Evolutionary conservation across 2,113 vertebrate species (phyloP), one percentile per base, ranked within the genome.

Genomic region (Cariama cristata): DNA sequence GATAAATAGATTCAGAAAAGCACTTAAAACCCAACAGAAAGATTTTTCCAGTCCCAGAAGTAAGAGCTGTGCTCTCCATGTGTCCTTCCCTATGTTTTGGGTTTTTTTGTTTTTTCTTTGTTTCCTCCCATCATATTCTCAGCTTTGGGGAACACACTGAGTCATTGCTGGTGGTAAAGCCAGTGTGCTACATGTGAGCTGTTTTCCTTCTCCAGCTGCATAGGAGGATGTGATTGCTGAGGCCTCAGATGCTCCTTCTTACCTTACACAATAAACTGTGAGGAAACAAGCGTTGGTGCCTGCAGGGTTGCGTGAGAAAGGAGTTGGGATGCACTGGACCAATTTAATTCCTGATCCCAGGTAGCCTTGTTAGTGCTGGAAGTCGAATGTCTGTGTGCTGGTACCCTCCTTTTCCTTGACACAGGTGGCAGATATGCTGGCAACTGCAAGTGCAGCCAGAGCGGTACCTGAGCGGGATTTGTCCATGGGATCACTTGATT

Each of bases 381-480:
- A 59, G 52, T 24, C 0, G 1, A 35, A 44, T 12, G 21, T 38
- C 66, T 79, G 23, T 35, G 35, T 76, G 75, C 44, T 83, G 44
- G n/a, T 20, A 30, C 17, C 49, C 9, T 92, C n/a, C 60, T 82
- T 60, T 77, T 45, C 66, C 38, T 35, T 53, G 80, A 16, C n/a
- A 24, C 5, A 6, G 53, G 47, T 3, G 23, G 50, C 55, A 88
- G 45, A 35, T 47, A 38, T 4, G 3, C 53, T 27, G 53, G 44
- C 38, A 49, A 28, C 45, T 16, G 33, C 50, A 67, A 68, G 66
- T 47, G 33, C 50, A 71, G 44, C 42, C 42, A 27, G 32, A 52
- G 42, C 0, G 1, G 27, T 22, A 38, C 52, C 7, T 1, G 44
- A 35, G 44, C 1, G 0, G 72, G 62, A 55, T 79, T 49, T 89